Percentiles rank a stretch among this genome's conserved stretches.
These are phyloP conservation scores for Babylonia areolata DNA, from an alignment of 1,140 invertebrate species.

Conservation along the genomic window DNA sequence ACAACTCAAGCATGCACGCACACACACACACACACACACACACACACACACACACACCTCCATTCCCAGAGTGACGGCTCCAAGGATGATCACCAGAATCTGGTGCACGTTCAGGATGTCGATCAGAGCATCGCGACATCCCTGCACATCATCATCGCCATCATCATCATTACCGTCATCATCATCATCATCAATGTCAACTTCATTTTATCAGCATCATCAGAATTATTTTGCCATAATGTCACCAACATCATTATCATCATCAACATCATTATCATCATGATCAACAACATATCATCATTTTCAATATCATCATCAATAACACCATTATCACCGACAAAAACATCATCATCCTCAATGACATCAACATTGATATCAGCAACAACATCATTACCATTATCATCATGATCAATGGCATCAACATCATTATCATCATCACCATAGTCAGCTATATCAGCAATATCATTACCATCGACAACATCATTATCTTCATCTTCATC, in stretches of 20 bases:
- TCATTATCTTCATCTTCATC: slow-evolving; percentile 46
- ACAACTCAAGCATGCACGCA: too few relatives aligned
- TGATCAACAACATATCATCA: slow-evolving; percentile 6
- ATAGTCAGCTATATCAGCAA: slow-evolving; percentile 26
- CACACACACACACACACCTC: slow-evolving; percentile 16
- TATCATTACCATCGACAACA: slow-evolving; percentile 42
- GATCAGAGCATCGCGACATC: slow-evolving; percentile 2
- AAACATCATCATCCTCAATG: slow-evolving; percentile 43
- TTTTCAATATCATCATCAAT: not conserved
- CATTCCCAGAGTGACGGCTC: not conserved
- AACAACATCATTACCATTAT: slow-evolving; percentile 47
- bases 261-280: slow-evolving; percentile 20
- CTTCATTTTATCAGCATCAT: not conserved
- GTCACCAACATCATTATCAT: slow-evolving; percentile 10
- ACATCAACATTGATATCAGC: slow-evolving; percentile 45
- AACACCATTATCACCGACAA: not conserved
- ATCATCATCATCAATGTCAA: not conserved
- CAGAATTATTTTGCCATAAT: not conserved
- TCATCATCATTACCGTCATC: not conserved
- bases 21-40: not conserved
- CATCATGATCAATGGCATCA: slow-evolving; percentile 24
- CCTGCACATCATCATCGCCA: not conserved
- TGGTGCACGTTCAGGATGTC: not conserved
- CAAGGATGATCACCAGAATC: not conserved
- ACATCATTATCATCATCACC: not conserved